Percentiles rank a stretch among this genome's conserved stretches.
Conservation (phyloP, 2,113 vertebrate species). For the Cyanoramphus novaezelandiae region DNA sequence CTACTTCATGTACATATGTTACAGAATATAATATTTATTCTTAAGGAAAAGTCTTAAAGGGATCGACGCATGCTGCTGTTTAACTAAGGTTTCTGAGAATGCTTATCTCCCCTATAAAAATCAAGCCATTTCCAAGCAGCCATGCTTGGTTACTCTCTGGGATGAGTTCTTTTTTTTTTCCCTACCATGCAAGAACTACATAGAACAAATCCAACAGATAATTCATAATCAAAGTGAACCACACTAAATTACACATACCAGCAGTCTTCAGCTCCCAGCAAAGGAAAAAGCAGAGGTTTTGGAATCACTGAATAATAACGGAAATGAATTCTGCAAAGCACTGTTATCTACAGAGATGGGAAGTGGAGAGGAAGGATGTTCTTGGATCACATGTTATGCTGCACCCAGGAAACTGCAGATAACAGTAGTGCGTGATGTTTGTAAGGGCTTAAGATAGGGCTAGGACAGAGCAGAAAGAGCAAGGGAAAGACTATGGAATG, state of each 20-base stretch:
- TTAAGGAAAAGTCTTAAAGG: not conserved
- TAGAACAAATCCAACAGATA: not conserved
- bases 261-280: not conserved
- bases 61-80: not conserved
- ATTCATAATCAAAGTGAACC: not conserved
- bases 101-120: not conserved
- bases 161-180: not conserved
- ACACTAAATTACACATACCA: not conserved
- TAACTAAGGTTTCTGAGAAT: not conserved
- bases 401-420: conserved; percentile 11
- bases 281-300: not conserved
- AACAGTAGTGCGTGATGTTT: not conserved
- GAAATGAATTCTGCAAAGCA: not conserved
- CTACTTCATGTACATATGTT: not conserved
- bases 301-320: not conserved
- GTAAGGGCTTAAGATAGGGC: not conserved
- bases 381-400: not conserved
- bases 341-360: not conserved
- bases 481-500: not conserved
- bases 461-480: not conserved
- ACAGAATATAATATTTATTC: not conserved
- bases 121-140: not conserved
- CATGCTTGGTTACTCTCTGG: not conserved
- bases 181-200: not conserved
- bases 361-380: conserved; percentile 9